These are phyloP conservation scores for Cherax destructor DNA, from an alignment of 1,140 invertebrate species.

Conservation along the genomic window DNA sequence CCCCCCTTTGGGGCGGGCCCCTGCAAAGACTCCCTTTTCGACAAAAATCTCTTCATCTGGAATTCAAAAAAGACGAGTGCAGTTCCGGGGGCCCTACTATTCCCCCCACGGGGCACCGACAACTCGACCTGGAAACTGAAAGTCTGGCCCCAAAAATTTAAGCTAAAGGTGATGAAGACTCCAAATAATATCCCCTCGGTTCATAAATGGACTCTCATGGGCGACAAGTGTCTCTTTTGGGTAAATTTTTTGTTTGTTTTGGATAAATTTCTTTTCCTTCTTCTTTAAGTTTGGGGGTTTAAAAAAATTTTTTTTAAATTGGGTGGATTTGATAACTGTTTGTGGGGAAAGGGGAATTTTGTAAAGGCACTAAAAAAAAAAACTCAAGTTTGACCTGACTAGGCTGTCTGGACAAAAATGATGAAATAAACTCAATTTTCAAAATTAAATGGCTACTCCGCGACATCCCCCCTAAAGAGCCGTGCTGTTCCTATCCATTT, in stretches of 20 bases:
- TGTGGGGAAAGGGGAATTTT: not conserved
- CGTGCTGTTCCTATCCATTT: not conserved
- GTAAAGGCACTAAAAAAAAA: slow-evolving; percentile 13
- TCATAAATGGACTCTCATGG: slow-evolving; percentile 13
- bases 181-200: not conserved
- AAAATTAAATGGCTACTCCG: not conserved
- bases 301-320: too few relatives aligned
- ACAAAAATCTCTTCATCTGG: not conserved
- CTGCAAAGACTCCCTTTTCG: slow-evolving; percentile 4
- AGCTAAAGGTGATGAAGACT: not conserved
- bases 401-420: slow-evolving; percentile 19
- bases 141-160: not conserved
- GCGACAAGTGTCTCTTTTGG: slow-evolving; percentile 11
- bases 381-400: not conserved
- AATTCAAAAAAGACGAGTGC: not conserved
- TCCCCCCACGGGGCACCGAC: not conserved
- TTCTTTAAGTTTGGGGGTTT: too few relatives aligned
- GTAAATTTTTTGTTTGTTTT: too few relatives aligned
- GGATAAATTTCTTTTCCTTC: too few relatives aligned
- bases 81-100: not conserved
- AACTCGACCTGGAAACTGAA: not conserved
- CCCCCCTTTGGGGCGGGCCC: not conserved
- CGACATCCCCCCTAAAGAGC: not conserved
- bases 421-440: slow-evolving; percentile 2
- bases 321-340: slow-evolving; percentile 1